phyloP scores from a whole-genome alignment of 2,113 vertebrate genomes.

The Herpailurus yagouaroundi region DNA sequence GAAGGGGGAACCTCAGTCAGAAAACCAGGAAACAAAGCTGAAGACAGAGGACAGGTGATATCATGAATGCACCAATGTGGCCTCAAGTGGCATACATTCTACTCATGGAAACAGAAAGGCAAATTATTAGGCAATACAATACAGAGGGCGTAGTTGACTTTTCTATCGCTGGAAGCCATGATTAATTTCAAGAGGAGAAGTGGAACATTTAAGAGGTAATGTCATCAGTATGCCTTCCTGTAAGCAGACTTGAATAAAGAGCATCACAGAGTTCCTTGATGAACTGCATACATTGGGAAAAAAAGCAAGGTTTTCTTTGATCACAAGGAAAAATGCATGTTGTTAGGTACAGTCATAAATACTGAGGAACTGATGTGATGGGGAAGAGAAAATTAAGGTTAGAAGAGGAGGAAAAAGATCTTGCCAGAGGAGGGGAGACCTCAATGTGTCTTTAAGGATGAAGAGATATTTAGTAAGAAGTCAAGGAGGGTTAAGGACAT shows the following conservation, averaged over 20 bases:
- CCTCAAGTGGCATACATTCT: background rate
- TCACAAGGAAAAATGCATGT: background rate
- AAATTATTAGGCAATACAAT: accelerated
- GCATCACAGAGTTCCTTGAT: background rate
- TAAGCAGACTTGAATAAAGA: background rate
- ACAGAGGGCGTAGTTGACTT: background rate
- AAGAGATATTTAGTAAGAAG: background rate
- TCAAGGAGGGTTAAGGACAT: background rate
- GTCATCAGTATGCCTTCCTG: background rate
- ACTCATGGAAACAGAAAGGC: background rate
- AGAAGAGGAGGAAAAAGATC: background rate
- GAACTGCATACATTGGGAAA: background rate
- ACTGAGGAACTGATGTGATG: background rate
- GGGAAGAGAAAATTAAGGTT: background rate
- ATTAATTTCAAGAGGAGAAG: background rate
- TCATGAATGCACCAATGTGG: background rate
- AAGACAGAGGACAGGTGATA: background rate
- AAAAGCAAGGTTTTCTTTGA: background rate
- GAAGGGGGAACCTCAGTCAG: accelerated
- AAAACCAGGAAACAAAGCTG: background rate
- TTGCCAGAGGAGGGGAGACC: background rate
- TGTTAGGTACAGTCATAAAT: background rate
- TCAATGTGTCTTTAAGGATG: background rate
- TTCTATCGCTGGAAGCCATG: background rate
- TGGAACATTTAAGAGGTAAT: background rate